Percentiles rank a stretch among this genome's conserved stretches.
Conservation (phyloP, 2,888 invertebrate genomes). For the Selenia dentaria region DNA sequence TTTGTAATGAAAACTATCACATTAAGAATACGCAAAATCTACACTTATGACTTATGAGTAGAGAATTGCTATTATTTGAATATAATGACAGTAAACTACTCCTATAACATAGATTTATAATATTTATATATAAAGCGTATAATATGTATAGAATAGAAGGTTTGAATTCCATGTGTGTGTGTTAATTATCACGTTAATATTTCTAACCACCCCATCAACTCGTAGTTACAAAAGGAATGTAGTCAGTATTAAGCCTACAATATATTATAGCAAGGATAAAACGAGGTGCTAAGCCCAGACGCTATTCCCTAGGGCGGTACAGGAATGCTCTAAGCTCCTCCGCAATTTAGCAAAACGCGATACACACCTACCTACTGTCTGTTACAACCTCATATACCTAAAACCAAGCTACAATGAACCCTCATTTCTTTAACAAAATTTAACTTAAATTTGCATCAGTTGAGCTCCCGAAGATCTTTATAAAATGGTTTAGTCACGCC, state of each 20-base stretch:
- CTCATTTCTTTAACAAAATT: constrained; percentile 38
- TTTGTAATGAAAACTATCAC: constrained; percentile 2
- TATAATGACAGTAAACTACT: too few species aligned
- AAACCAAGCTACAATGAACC: constrained; percentile 56
- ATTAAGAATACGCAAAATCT: too few species aligned
- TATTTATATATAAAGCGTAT: too few species aligned
- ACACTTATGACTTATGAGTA: too few species aligned
- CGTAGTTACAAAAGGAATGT: background rate
- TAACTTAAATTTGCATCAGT: constrained; percentile 41
- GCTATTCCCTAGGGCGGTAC: constrained; percentile 65
- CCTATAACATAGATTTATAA: too few species aligned
- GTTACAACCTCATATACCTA: constrained; percentile 50
- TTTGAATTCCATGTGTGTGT: too few species aligned
- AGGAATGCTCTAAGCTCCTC: constrained; percentile 62
- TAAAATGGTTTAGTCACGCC: constrained; percentile 52
- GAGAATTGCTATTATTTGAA: too few species aligned
- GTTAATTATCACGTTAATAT: too few species aligned
- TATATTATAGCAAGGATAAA: constrained; percentile 52
- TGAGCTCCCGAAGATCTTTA: constrained; percentile 46
- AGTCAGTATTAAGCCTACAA: constrained; percentile 22
- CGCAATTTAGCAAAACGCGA: constrained; percentile 76
- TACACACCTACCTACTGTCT: constrained; percentile 60
- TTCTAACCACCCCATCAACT: too few species aligned
- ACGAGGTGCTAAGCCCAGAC: constrained; percentile 77
- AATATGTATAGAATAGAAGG: too few species aligned